Conservation (phyloP, 2,888 invertebrate genomes). For the Brachyptera risi region DNA sequence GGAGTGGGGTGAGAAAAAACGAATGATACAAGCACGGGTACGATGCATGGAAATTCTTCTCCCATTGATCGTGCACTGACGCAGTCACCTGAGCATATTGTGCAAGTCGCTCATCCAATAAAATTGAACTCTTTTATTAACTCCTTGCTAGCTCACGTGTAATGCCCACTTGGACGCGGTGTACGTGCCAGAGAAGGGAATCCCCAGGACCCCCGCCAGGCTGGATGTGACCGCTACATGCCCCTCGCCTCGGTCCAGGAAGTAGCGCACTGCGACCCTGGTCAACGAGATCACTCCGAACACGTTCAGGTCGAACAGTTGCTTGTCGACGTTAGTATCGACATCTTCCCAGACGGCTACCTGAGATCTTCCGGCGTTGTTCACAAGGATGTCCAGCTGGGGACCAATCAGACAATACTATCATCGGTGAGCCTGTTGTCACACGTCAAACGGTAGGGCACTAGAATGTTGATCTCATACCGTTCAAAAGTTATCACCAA, state of each 20-base stretch:
- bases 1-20: too few species aligned
- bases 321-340: slow-evolving; percentile 63
- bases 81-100: too few species aligned
- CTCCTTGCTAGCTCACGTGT: slow-evolving; percentile 65
- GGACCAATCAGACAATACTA: too few species aligned
- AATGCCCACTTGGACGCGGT: slow-evolving; percentile 72
- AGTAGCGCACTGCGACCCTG: slow-evolving; percentile 64
- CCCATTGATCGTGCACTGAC: too few species aligned
- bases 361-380: slow-evolving; percentile 79
- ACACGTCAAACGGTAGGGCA: too few species aligned
- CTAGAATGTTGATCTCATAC: too few species aligned
- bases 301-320: slow-evolving; percentile 74
- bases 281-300: slow-evolving; percentile 67
- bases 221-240: slow-evolving; percentile 74
- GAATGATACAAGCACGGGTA: too few species aligned
- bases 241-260: slow-evolving; percentile 51
- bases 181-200: slow-evolving; percentile 65
- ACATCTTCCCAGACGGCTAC: slow-evolving; percentile 68
- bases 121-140: too few species aligned
- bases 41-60: too few species aligned
- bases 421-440: too few species aligned
- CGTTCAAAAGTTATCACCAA: too few species aligned
- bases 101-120: too few species aligned
- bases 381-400: slow-evolving; percentile 69
- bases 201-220: slow-evolving; percentile 63